Evolutionary conservation across 2,888 invertebrate species (phyloP).

Genomic region (Aporophyla nigra): DNA sequence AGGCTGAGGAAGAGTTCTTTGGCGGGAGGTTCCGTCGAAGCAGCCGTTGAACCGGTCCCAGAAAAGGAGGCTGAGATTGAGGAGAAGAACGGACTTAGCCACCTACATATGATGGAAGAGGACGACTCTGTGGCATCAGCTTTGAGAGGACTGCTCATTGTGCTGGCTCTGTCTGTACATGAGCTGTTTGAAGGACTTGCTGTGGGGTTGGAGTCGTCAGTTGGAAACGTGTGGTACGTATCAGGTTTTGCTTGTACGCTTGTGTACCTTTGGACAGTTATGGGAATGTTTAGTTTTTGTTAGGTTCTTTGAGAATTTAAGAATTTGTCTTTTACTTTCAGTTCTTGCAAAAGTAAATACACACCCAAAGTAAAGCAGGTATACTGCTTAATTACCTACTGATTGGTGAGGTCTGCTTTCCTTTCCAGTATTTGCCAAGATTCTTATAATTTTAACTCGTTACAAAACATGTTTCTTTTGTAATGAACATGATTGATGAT

Average conservation of each 20-base stretch:
- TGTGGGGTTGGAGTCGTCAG: constrained; percentile 94
- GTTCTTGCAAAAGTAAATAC: not conserved
- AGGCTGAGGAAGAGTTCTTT: constrained; percentile 77
- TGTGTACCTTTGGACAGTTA: not conserved
- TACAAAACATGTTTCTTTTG: not conserved
- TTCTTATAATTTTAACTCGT: not conserved
- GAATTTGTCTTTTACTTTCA: not conserved
- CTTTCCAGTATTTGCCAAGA: not conserved
- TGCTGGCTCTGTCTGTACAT: constrained; percentile 94
- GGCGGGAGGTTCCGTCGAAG: constrained; percentile 23
- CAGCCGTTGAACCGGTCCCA: constrained; percentile 8
- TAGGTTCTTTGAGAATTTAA: not conserved
- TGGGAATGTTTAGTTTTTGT: not conserved
- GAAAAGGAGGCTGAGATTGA: constrained; percentile 70
- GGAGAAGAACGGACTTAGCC: constrained; percentile 75
- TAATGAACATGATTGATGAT: constrained; percentile 9
- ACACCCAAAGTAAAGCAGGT: not conserved
- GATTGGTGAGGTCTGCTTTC: not conserved
- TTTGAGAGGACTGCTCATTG: constrained; percentile 94
- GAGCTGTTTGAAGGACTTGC: constrained; percentile 96
- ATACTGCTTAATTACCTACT: not conserved
- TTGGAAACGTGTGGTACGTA: constrained; percentile 86
- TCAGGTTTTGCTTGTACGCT: not conserved
- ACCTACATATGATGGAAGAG: constrained; percentile 72
- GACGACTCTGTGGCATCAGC: constrained; percentile 87